Evolutionary conservation across 1,140 invertebrate genomes (phyloP), one percentile per base, ranked within the genome.

Genomic region (Antheraea pernyi): DNA sequence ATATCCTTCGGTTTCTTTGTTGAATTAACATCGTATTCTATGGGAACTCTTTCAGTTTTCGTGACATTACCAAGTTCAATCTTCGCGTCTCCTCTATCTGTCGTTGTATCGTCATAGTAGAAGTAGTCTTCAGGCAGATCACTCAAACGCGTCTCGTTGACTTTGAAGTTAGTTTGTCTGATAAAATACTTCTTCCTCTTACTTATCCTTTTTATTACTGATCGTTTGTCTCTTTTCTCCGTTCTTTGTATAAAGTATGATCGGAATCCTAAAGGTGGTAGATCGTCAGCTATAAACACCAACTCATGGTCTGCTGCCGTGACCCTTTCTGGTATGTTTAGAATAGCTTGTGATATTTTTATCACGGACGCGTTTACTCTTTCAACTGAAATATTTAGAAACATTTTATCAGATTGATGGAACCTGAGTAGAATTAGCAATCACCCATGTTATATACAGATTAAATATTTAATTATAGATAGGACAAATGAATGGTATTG

Each of bases 231-330:
- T 59, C 16, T 62, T 0, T 2, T 48, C 13, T 10, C 13, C 4
- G 0, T 46, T 13, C 18, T 64, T n/a, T 71, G 7, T 0, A 83
- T 68, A 63, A 76, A 88, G 64, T 88, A 93, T 0, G 86, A 84
- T 19, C 60, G 80, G 37, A 79, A 82, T 3, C 93, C 93, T 6
- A 93, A 58, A 0, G 93, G 81, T 58, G 93, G 92, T 6, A 94
- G 58, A 13, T 87, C 75, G 18, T 88, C 70, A 0, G 93, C 93
- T 13, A 84, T 62, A 73, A 94, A 94, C 0, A 94, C 84, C 9
- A 94, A 68, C 63, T 93, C 93, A 59, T 85, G 71, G 0, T 80
- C 79, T 0, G 87, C 84, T 37, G 65, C n/a, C 0, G 67, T 46
- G 0, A 48, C 22, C 3, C 78, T 62, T 0, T 67, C 30, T 11